A percentile compares a stretch with the other conserved stretches of the same genome.
Conservation (phyloP, 2,113 vertebrate species). For the Xenopus laevis region DNA sequence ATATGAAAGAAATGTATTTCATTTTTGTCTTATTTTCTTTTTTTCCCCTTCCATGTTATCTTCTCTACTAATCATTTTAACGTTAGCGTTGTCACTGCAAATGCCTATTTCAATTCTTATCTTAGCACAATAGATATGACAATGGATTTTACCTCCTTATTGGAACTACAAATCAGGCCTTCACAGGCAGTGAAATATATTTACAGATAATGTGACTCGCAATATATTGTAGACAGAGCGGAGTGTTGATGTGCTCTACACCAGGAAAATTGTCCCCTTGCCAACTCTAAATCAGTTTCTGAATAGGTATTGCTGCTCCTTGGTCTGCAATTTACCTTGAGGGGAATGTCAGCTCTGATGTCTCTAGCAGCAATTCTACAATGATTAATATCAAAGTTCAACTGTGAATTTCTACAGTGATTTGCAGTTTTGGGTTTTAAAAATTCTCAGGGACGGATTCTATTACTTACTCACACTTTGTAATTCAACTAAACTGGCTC, state of each 20-base stretch:
- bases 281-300: slow-evolving; percentile 45
- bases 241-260: slow-evolving; percentile 27
- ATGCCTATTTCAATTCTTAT: slow-evolving; percentile 24
- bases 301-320: slow-evolving; percentile 35
- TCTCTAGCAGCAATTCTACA: slow-evolving; percentile 39
- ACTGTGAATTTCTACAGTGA: slow-evolving; percentile 34
- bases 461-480: slow-evolving; percentile 29
- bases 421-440: slow-evolving; percentile 38
- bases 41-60: slow-evolving; percentile 8
- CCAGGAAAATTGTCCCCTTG: slow-evolving; percentile 43
- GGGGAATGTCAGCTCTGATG: slow-evolving; percentile 36
- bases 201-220: slow-evolving; percentile 41
- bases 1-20: too few species aligned
- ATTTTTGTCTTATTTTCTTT: neutral
- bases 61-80: slow-evolving; percentile 21
- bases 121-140: slow-evolving; percentile 27
- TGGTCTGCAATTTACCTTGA: slow-evolving; percentile 40
- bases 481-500: slow-evolving; percentile 39
- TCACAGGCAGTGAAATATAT: slow-evolving; percentile 26
- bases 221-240: slow-evolving; percentile 33
- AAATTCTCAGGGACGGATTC: slow-evolving; percentile 26
- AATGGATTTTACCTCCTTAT: slow-evolving; percentile 39
- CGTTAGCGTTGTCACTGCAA: slow-evolving; percentile 17
- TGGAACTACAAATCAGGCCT: slow-evolving; percentile 36
- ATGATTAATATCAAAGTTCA: slow-evolving; percentile 44